phyloP scores from a whole-genome alignment of 2,113 vertebrate species.

The Myotis yumanensis region DNA sequence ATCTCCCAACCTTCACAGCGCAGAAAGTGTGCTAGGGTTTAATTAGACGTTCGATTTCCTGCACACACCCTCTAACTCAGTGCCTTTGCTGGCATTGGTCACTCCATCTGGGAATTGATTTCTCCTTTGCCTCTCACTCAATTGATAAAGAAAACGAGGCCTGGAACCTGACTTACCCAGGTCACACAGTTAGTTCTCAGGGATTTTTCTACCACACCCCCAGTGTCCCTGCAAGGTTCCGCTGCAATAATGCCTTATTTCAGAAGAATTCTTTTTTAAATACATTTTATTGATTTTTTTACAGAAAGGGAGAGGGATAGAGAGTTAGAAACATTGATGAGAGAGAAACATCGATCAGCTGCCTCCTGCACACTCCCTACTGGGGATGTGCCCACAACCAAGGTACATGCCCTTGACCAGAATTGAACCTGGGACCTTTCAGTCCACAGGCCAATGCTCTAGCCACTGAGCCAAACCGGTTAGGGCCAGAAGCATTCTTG shows the following conservation, averaged over 20 bases:
- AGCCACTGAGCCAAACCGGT: too few relatives aligned
- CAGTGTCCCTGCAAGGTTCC: not conserved
- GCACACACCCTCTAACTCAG: accelerated
- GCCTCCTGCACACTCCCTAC: too few relatives aligned
- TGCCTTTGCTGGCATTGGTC: not conserved
- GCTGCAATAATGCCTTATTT: not conserved
- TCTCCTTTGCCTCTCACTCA: not conserved
- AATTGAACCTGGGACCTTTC: too few relatives aligned
- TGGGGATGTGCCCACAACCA: too few relatives aligned
- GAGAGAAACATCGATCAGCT: too few relatives aligned
- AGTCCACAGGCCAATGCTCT: too few relatives aligned
- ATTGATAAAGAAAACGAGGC: not conserved
- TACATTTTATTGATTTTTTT: too few relatives aligned
- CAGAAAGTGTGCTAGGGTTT: not conserved
- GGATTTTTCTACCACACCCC: not conserved
- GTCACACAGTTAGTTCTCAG: not conserved
- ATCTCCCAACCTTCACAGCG: too few relatives aligned
- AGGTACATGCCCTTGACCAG: too few relatives aligned
- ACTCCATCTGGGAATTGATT: not conserved
- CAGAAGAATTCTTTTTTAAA: not conserved
- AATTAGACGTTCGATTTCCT: not conserved
- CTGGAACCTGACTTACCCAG: not conserved
- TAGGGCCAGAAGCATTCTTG: not conserved
- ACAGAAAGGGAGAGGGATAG: too few relatives aligned
- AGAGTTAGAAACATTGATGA: too few relatives aligned